Evolutionary conservation across 1,140 invertebrate genomes (phyloP), one percentile per base, ranked within the genome.

Genomic region (Drosophila pachea): DNA sequence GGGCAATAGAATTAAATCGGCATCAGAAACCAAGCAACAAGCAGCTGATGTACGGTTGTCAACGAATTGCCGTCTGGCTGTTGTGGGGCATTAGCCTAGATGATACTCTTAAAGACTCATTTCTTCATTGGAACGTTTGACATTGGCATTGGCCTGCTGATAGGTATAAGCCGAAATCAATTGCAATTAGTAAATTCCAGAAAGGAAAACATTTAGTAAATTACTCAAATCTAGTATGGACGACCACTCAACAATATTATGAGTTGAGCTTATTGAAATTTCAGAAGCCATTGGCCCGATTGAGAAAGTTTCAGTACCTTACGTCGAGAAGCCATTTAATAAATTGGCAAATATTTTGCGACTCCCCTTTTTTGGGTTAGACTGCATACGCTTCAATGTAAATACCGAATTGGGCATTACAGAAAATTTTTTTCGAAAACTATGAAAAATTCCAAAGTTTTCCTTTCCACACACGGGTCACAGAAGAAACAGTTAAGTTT

Each of bases 111-210:
- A 42, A 48, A 60, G 14, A 33, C 11, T 45, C 7, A 47, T 6
- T 42, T 14, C 12, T 6, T 2, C 8, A 14, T 32, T 42, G 8
- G 29, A 1, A 29, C 16, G 22, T 16, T 7, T 35, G 36, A 22
- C 22, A 22, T 22, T 22, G 9, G 7, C 12, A 12, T 45, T 7
- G 38, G 6, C 8, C 29, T 42, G 29, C 8, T 16, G 50, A 32
- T 42, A 29, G 54, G 36, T 62, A 50, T 29, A 54, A 52, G 50
- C 40, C 42, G 36, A 58, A 73, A 42, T 63, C 70, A 68, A 73
- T 66, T 65, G 60, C 60, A 65, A 73, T 73, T 70, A 73, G 66
- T 54, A 64, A 63, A 64, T 59, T 73, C 43, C 60, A 64, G 22
- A 49, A 69, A 59, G 59, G 53, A 63, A 73, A 69, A 60, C 49